Evolutionary conservation across 2,797 vertebrate species (phyloP).

Genomic region (Sebastes diploproa): DNA sequence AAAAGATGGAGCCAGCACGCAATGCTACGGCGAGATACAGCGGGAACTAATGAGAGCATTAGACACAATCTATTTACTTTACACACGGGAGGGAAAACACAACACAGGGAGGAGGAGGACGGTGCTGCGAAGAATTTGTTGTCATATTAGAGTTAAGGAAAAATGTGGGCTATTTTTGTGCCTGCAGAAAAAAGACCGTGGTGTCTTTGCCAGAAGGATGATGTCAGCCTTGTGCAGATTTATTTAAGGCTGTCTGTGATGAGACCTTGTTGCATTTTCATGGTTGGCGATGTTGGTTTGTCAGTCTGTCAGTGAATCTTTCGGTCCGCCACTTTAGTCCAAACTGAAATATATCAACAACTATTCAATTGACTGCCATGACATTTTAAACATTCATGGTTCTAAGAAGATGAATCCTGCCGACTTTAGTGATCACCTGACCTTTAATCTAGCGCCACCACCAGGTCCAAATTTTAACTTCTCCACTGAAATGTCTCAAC

Average conservation of each 20-base stretch:
- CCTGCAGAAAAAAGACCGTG: not conserved
- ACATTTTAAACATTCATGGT: no score
- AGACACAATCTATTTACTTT: slow-evolving; percentile 50
- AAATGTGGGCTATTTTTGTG: not conserved
- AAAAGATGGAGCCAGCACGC: slow-evolving; percentile 35
- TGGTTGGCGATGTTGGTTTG: not conserved
- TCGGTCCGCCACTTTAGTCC: not conserved
- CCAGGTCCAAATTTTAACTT: no score
- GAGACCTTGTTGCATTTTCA: not conserved
- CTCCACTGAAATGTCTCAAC: no score
- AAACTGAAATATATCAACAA: not conserved
- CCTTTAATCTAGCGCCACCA: no score
- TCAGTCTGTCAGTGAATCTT: not conserved
- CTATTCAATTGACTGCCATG: not conserved
- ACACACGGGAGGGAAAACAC: slow-evolving; percentile 7
- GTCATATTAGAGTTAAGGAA: not conserved
- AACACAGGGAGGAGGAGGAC: slow-evolving; percentile 4
- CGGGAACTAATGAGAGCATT: slow-evolving; percentile 52
- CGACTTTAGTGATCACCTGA: not conserved
- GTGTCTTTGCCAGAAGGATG: slow-evolving; percentile 7
- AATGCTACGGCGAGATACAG: slow-evolving; percentile 7
- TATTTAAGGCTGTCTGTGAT: not conserved
- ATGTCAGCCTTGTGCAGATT: not conserved
- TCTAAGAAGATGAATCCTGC: no score
- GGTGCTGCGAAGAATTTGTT: not conserved